Percentiles rank a stretch among this genome's conserved stretches.
Conservation (phyloP, 2,113 vertebrate species). For the Excalfactoria chinensis region DNA sequence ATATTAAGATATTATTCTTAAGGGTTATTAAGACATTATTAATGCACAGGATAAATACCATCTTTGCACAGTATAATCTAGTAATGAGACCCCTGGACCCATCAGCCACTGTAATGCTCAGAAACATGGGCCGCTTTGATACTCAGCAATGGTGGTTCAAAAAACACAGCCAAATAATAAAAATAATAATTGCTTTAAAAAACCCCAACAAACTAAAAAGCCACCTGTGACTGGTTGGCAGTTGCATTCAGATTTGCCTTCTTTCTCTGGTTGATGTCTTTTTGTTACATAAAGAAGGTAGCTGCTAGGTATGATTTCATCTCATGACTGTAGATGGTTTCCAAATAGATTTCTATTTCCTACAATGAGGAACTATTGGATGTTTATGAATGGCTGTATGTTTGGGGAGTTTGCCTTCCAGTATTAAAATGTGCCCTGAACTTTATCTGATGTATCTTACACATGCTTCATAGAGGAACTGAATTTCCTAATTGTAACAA, state of each 20-base stretch:
- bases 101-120: neutral
- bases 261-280: neutral
- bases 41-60: neutral
- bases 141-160: neutral
- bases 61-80: neutral
- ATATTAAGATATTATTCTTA: too few relatives aligned
- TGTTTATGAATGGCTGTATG: neutral
- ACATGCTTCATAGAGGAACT: conserved; percentile 66
- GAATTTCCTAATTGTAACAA: conserved; percentile 18
- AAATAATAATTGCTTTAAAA: neutral
- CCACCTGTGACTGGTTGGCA: neutral
- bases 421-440: conserved; percentile 26
- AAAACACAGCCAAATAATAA: neutral
- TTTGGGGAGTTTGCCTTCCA: conserved; percentile 14
- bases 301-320: neutral
- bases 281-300: neutral
- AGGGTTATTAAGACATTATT: neutral
- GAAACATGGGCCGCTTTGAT: neutral
- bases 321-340: neutral
- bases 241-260: neutral
- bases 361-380: neutral
- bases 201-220: neutral
- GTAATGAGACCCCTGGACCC: neutral
- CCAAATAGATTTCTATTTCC: neutral
- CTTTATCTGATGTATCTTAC: conserved; percentile 51